Conservation (phyloP, 1,140 invertebrate species). For the Sycophaga agraensis region DNA sequence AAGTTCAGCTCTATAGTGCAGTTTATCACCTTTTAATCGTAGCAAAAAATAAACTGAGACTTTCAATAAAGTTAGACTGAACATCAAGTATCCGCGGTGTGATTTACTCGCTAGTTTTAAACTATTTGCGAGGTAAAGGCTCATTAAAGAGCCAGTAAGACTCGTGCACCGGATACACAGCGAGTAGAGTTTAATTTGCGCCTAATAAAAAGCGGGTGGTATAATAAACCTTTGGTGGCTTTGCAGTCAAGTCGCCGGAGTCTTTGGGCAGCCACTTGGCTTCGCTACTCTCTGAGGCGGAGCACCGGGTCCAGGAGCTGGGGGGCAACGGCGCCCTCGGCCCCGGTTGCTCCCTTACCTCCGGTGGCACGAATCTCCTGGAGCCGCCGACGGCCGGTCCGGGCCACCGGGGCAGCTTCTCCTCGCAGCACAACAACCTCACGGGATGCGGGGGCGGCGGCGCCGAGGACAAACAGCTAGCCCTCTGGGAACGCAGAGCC, state of each 20-base stretch:
- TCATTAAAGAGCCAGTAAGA: no score
- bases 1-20: no score
- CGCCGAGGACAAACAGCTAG: slow-evolving; percentile 80
- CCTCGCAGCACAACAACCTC: slow-evolving; percentile 62
- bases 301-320: slow-evolving; percentile 73
- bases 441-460: slow-evolving; percentile 67
- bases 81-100: no score
- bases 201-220: no score
- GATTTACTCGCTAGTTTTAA: no score
- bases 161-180: no score
- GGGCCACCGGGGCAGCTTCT: slow-evolving; percentile 58
- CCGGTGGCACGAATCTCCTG: slow-evolving; percentile 37
- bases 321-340: slow-evolving; percentile 53
- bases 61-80: no score
- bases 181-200: no score
- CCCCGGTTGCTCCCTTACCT: slow-evolving; percentile 37
- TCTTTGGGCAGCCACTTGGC: slow-evolving; percentile 72
- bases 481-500: slow-evolving; percentile 83
- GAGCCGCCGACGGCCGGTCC: slow-evolving; percentile 30
- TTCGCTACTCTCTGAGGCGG: slow-evolving; percentile 76
- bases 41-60: no score
- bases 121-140: no score
- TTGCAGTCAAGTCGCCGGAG: slow-evolving; percentile 69
- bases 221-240: slow-evolving; percentile 2
- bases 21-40: no score